Evolutionary conservation across 2,888 invertebrate species (phyloP).

Genomic region (Ophion obscuratus): DNA sequence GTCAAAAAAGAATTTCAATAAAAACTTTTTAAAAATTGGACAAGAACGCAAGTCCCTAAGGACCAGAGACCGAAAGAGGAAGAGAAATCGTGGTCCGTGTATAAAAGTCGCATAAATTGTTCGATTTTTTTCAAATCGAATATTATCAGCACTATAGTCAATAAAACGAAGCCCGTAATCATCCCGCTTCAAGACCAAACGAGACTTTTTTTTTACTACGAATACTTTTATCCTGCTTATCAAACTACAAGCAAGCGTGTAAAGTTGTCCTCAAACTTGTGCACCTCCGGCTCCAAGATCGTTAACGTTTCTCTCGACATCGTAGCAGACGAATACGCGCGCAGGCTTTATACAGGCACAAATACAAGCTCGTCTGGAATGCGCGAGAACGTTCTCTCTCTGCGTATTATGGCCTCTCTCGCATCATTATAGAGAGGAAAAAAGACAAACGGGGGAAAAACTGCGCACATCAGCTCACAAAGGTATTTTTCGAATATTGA

Average conservation of each 20-base stretch:
- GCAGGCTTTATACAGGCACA: constrained; percentile 13
- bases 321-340: constrained; percentile 6
- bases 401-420: constrained; percentile 42
- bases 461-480: constrained; percentile 2
- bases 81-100: no score
- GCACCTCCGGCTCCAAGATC: constrained; percentile 31
- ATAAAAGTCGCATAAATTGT: neutral
- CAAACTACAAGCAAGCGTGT: constrained; percentile 4
- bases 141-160: neutral
- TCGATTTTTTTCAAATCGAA: neutral
- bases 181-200: neutral
- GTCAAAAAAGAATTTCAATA: neutral
- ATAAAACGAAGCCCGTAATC: neutral
- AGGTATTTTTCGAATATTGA: constrained; percentile 17
- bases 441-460: constrained; percentile 12
- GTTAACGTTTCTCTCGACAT: constrained; percentile 43
- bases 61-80: neutral
- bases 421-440: constrained; percentile 23
- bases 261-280: constrained; percentile 38
- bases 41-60: neutral
- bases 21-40: neutral
- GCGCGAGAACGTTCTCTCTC: constrained; percentile 49
- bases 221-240: neutral
- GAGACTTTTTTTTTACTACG: neutral
- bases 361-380: constrained; percentile 61